Conservation (phyloP, 2,113 vertebrate species). For the Corythaeola cristata region DNA sequence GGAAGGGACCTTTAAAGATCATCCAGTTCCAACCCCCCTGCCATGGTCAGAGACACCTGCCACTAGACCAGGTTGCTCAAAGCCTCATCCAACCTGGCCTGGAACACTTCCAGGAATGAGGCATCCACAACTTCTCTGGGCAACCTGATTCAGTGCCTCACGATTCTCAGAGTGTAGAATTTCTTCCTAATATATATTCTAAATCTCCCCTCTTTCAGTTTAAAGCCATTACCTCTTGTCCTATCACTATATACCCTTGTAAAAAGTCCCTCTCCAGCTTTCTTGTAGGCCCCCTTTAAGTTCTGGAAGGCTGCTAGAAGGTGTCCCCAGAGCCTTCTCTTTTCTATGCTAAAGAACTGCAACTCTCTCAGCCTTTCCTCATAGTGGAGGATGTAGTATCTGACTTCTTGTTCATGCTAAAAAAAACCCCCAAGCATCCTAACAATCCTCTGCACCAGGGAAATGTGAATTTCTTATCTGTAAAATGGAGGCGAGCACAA, state of each 20-base stretch:
- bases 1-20: not conserved
- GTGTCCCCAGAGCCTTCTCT: not conserved
- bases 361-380: not conserved
- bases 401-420: not conserved
- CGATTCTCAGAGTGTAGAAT: not conserved
- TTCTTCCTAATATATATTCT: not conserved
- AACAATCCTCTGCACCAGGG: not conserved
- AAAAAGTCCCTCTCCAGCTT: not conserved
- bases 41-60: not conserved
- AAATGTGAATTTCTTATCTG: not conserved
- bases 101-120: not conserved
- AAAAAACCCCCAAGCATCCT: rapidly evolving
- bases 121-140: rapidly evolving
- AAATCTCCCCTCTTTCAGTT: not conserved
- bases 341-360: not conserved
- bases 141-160: rapidly evolving
- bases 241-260: rapidly evolving
- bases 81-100: not conserved
- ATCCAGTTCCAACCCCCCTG: not conserved
- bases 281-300: not conserved
- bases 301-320: not conserved
- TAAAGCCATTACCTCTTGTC: rapidly evolving
- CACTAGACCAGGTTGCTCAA: not conserved
- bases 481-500: not conserved
- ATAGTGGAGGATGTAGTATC: not conserved